Evolutionary conservation across 2,888 invertebrate species (phyloP).

Genomic region (Trachelus troglodyta): DNA sequence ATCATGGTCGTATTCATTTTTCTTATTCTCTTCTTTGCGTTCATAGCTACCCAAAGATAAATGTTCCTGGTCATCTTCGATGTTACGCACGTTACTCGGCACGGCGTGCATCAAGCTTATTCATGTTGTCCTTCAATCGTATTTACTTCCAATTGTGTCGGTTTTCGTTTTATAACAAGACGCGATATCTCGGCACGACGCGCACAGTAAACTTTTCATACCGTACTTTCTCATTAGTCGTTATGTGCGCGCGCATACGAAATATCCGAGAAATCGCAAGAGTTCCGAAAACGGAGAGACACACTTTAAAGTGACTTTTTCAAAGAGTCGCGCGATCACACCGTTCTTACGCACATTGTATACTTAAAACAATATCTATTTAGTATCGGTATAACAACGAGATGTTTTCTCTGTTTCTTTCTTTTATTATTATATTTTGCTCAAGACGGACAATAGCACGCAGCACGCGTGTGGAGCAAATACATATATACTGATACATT

Average conservation of each 20-base stretch:
- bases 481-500: conserved; percentile 20
- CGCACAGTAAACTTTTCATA: neutral
- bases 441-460: conserved; percentile 11
- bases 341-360: conserved; percentile 45
- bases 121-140: neutral
- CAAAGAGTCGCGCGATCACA: conserved; percentile 58
- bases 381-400: conserved; percentile 20
- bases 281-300: neutral
- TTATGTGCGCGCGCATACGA: neutral
- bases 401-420: conserved; percentile 17
- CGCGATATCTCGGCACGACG: neutral
- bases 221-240: no score
- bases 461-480: conserved; percentile 25
- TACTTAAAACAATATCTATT: conserved; percentile 35
- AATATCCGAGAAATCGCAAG: neutral
- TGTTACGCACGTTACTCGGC: neutral
- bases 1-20: conserved; percentile 10
- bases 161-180: neutral
- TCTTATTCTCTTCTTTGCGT: conserved; percentile 17
- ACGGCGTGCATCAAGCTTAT: conserved; percentile 12
- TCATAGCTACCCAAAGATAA: conserved; percentile 10
- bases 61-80: neutral
- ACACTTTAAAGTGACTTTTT: conserved; percentile 38
- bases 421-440: conserved; percentile 14
- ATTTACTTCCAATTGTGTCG: neutral